Evolutionary conservation across 2,888 invertebrate genomes (phyloP), one percentile per base, ranked within the genome.

Genomic region (Neoscelio sp.): DNA sequence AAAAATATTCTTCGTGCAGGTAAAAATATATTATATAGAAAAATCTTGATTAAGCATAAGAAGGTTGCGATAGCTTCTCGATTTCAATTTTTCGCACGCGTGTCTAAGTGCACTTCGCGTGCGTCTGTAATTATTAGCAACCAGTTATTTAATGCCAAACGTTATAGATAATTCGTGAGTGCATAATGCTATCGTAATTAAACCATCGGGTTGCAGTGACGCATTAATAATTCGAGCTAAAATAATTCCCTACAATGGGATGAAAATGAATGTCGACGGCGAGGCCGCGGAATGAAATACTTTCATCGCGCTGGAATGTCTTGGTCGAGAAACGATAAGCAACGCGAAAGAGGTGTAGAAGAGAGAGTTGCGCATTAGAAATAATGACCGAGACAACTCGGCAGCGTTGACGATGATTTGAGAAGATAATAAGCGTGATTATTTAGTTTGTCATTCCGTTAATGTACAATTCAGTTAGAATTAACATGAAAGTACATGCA

Each of bases 281-380:
- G 62, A 13, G 15, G 20, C 40, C 12, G 40, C 42, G 60, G 40
- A 40, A 23, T 23, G 23, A 23, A 23, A 68, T 62, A 68, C 76
- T 76, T 76, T 76, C 76, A 62, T 67, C 62, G 52, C 42, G 64
- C 50, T 44, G 70, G 76, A 76, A 76, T 76, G 76, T 68, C 76
- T 75, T 64, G 50, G 64, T 23, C 46, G 44, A 60, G 64, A 70
- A 70, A 70, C 64, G 76, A 76, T 70, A 76, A 70, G 70, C 70
- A 64, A 56, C 50, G 56, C 62, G 70, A 70, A 70, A 35, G 64
- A 76, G 38, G 76, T 70, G 64, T 68, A 64, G 76, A 65, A 65
- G 71, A 78, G 71, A 67, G 77, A 77, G 77, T 70, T 58, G 64
- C 58, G 44, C 56, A 48, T 70, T 77, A 65, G 64, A 64, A 48